Conservation (phyloP, 30 jellyfish, hydroid and myxozoan species). For the Phacellophora camtschatica region DNA sequence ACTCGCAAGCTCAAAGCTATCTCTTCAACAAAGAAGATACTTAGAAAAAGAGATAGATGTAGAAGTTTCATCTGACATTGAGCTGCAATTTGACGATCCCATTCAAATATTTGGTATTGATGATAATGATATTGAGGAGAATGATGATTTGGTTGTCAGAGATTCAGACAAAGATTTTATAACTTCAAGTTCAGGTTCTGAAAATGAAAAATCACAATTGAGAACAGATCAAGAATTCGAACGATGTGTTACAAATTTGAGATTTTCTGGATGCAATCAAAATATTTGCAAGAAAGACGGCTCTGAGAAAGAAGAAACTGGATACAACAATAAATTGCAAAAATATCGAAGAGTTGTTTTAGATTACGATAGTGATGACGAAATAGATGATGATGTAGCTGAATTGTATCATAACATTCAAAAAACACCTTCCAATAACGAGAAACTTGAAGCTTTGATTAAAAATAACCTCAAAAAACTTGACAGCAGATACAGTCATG, state of each 20-base stretch:
- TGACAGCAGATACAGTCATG: constrained; percentile 18
- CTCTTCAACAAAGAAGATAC: constrained; percentile 14
- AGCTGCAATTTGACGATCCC: not conserved
- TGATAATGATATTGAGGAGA: not conserved
- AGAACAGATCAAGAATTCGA: not conserved
- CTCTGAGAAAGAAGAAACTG: not conserved
- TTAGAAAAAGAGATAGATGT: constrained; percentile 10
- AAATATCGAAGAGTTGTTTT: not conserved
- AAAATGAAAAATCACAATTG: not conserved
- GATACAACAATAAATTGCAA: not conserved
- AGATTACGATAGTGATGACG: constrained; percentile 40
- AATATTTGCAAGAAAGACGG: not conserved
- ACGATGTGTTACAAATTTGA: not conserved
- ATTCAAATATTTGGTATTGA: not conserved
- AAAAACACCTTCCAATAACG: not conserved
- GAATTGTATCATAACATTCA: not conserved
- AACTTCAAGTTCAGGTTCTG: constrained; percentile 30
- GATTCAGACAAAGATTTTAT: constrained; percentile 58
- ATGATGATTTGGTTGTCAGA: constrained; percentile 1
- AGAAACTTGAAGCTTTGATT: not conserved
- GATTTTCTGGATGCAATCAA: not conserved
- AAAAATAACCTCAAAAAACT: not conserved
- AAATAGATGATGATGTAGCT: not conserved
- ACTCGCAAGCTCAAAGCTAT: constrained; percentile 22
- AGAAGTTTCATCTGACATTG: constrained; percentile 1